A percentile compares a stretch with the other conserved stretches of the same genome.
phyloP scores from a whole-genome alignment of 2,888 invertebrate genomes.

The Camponotus fellah region DNA sequence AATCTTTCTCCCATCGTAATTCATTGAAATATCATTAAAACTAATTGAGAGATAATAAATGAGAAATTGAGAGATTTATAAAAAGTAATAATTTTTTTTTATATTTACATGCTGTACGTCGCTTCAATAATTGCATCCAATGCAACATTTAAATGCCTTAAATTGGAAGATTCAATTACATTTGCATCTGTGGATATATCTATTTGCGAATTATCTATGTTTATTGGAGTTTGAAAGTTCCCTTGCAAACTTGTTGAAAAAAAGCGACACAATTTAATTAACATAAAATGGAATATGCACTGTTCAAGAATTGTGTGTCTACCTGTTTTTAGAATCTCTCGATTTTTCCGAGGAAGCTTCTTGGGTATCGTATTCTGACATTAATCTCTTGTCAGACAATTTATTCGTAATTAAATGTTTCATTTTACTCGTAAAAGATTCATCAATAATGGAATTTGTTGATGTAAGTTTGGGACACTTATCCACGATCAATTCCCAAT shows the following conservation, averaged over 20 bases:
- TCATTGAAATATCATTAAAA: not conserved
- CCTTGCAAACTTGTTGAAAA: not conserved
- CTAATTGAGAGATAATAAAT: too few relatives aligned
- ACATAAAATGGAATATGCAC: not conserved
- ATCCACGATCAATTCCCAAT: slow-evolving; percentile 72
- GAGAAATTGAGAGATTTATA: not conserved
- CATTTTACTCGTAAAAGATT: slow-evolving; percentile 60
- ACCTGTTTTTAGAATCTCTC: slow-evolving; percentile 13
- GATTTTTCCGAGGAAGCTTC: not conserved
- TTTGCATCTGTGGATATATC: not conserved
- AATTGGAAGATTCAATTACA: slow-evolving; percentile 2
- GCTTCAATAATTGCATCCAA: slow-evolving; percentile 74
- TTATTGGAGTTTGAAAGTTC: not conserved
- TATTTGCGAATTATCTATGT: not conserved
- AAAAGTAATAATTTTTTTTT: not conserved
- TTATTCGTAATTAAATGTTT: slow-evolving; percentile 10
- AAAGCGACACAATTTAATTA: not conserved
- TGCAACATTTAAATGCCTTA: slow-evolving; percentile 41
- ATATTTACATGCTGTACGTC: slow-evolving; percentile 76
- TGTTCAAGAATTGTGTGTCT: not conserved
- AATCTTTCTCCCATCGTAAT: not conserved
- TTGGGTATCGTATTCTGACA: not conserved
- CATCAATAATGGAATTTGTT: slow-evolving; percentile 40
- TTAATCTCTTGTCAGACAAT: not conserved
- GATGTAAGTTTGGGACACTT: slow-evolving; percentile 30